Percentiles rank a stretch among this genome's conserved stretches.
These are phyloP conservation scores for Crotalus tigris DNA, from an alignment of 2,113 vertebrate genomes.

Conservation along the genomic window DNA sequence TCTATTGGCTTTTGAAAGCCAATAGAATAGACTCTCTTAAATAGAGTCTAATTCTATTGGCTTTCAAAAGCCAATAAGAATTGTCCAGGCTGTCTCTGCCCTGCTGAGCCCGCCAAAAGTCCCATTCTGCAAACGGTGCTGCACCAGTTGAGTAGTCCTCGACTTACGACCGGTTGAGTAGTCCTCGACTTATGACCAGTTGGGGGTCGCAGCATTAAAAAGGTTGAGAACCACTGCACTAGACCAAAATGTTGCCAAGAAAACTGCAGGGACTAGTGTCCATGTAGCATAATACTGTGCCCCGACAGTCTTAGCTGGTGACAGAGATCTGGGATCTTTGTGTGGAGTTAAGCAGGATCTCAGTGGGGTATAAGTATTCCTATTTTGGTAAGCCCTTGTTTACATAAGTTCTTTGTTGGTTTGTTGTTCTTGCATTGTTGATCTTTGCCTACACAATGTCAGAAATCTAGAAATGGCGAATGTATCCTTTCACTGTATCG, in stretches of 20 bases:
- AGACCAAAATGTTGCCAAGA: background rate
- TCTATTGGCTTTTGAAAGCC: too few relatives aligned
- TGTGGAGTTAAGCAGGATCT: background rate
- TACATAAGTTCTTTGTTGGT: background rate
- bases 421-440: background rate
- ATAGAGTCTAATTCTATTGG: too few relatives aligned
- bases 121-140: too few relatives aligned
- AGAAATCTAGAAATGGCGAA: background rate
- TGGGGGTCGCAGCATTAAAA: too few relatives aligned
- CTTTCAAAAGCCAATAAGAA: too few relatives aligned
- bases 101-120: too few relatives aligned
- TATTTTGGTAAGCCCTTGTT: background rate
- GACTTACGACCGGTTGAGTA: too few relatives aligned
- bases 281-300: background rate
- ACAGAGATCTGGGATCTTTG: background rate
- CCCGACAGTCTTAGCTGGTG: background rate
- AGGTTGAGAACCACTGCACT: too few relatives aligned
- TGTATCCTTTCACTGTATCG: background rate
- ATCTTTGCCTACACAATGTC: background rate
- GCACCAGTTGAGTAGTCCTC: too few relatives aligned
- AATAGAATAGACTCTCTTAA: too few relatives aligned
- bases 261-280: background rate
- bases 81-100: too few relatives aligned
- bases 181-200: too few relatives aligned
- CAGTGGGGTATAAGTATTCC: background rate